Base-by-base conservation (phyloP, 2,888 invertebrate species). In the Nephrotoma appendiculata region DNA sequence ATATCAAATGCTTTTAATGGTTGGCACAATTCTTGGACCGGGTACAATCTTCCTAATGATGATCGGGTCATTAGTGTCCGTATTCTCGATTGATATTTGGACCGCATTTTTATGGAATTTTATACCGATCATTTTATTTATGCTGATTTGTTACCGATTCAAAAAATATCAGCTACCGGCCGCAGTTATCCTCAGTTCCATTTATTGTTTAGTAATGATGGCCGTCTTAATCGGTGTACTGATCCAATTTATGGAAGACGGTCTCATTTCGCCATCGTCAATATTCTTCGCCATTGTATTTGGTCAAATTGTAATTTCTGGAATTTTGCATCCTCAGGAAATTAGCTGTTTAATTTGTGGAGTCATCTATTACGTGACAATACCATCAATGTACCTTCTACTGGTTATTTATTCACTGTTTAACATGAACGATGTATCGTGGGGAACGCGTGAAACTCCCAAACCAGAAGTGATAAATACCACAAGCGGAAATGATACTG, bases 331-430 rank as follows among this genome's bases (percentile, higher is more conserved):
- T 91, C 98, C 98, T 0, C 94, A 94, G 90, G 97, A 97, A 91
- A 93, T 95, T 86, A 91, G 92, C 84, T 97, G 97, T 88, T 91
- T 98, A 12, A 90, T 95, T 52, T 95, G 95, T 89, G 94, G 96
- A n/a, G 90, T 94, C 87, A 94, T 98, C 57, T 98, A 98, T 91
- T 96, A 96, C 90, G 94, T 98, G 85, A 96, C 98, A 6, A 97
- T 98, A 86, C 98, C 98, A 0, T 96, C 97, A 88, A 98, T 98
- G 96, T 98, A 98, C 91, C 95, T 98, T 94, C 92, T 98, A 90
- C 93, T 98, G 86, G 95, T 98, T 88, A 96, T 98, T 87, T 98
- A 97, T 90, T 97, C 98, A 0, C 93, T 98, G 42, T 97, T 98
- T 90, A 98, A 98, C 91, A 93, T 98, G 92, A 97, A 98, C 91